Percentiles rank a stretch among this genome's conserved stretches.
Conservation (phyloP, 2,113 vertebrate species). For the Crocuta crocuta region DNA sequence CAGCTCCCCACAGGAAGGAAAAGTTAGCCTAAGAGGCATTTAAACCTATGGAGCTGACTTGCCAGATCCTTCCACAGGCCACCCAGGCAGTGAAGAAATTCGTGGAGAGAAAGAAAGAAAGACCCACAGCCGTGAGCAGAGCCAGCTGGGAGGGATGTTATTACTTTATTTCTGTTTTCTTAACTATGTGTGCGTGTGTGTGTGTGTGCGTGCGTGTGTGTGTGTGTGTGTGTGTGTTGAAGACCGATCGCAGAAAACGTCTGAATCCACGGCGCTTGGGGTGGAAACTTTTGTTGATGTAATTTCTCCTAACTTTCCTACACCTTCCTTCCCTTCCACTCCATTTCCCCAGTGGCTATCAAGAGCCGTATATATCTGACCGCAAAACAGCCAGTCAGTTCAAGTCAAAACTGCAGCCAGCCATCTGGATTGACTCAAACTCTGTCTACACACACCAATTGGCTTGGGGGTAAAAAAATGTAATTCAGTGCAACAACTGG, state of each 20-base stretch:
- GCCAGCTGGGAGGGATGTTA: constrained; percentile 83
- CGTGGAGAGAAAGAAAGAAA: constrained; percentile 78
- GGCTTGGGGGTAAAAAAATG: constrained; percentile 84
- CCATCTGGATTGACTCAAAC: constrained; percentile 84
- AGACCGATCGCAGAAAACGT: constrained; percentile 80
- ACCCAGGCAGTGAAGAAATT: constrained; percentile 83
- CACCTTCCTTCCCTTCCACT: constrained; percentile 80
- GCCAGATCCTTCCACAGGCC: constrained; percentile 77
- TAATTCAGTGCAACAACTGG: constrained; percentile 84
- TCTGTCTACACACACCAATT: constrained; percentile 84
- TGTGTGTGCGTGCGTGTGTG: neutral
- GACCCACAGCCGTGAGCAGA: constrained; percentile 80
- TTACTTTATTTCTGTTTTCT: constrained; percentile 84
- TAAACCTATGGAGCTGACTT: constrained; percentile 70
- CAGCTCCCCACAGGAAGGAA: constrained; percentile 76
- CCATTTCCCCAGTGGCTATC: constrained; percentile 83
- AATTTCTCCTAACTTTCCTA: constrained; percentile 82
- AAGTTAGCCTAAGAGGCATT: constrained; percentile 70
- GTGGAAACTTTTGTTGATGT: constrained; percentile 84
- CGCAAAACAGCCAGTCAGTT: constrained; percentile 84
- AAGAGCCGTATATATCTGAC: constrained; percentile 83
- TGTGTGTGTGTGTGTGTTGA: neutral
- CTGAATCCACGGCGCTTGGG: constrained; percentile 74
- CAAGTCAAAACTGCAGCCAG: constrained; percentile 83
- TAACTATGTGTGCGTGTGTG: constrained; percentile 67